phyloP scores from a whole-genome alignment of 2,797 vertebrate species.

The Enteromius treurensis region DNA sequence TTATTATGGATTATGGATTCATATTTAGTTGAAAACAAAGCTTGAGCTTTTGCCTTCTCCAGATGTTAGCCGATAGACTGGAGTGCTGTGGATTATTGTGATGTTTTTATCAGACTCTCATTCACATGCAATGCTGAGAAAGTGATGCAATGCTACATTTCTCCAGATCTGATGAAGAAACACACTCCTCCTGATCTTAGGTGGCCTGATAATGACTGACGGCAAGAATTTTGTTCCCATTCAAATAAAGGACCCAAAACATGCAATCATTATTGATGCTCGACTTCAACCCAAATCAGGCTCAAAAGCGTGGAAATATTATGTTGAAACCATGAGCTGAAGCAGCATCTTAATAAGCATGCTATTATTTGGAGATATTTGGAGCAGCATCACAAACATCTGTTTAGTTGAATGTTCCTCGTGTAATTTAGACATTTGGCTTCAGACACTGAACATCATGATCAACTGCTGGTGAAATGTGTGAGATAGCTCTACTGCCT shows the following conservation, averaged over 20 bases:
- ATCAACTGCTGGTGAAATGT: neutral
- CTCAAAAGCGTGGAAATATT: neutral
- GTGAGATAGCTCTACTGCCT: constrained; percentile 9
- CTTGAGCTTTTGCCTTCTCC: neutral
- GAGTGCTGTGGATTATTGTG: neutral
- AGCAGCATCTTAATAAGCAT: neutral
- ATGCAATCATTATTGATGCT: neutral
- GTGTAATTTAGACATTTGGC: neutral
- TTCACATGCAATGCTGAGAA: neutral
- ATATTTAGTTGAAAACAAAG: neutral
- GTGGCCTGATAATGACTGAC: too few species aligned
- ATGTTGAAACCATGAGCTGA: neutral
- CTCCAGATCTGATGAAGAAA: neutral
- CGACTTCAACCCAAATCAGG: neutral
- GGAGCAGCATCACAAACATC: neutral
- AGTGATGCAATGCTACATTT: neutral
- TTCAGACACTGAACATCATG: neutral
- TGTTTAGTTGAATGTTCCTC: neutral
- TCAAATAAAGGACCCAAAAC: neutral
- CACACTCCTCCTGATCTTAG: too few species aligned
- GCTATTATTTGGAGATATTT: neutral
- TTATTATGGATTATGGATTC: neutral
- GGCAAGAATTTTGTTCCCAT: neutral
- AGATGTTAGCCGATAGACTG: neutral
- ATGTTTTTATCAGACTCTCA: neutral